Evolutionary conservation across 2,888 invertebrate species (phyloP).

Genomic region (Agelastica alni): DNA sequence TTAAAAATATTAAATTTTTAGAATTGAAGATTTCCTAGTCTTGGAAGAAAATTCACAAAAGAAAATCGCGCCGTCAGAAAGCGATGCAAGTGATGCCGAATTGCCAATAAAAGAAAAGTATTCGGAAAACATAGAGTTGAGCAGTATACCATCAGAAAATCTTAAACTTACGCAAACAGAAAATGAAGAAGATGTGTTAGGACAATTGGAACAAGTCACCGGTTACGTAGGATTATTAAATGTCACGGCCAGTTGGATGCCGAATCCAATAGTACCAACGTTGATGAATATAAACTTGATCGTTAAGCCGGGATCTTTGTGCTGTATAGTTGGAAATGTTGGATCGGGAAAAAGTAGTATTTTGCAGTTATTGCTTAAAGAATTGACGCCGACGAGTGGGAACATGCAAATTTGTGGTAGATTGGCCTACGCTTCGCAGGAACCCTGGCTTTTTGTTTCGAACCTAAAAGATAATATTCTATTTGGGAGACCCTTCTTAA

Average conservation of each 20-base stretch:
- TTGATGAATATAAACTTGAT: constrained; percentile 59
- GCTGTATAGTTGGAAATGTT: constrained; percentile 64
- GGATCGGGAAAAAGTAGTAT: constrained; percentile 74
- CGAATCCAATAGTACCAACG: constrained; percentile 49
- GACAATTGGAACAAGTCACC: no score
- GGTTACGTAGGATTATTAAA: constrained; percentile 35
- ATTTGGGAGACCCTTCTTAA: constrained; percentile 70
- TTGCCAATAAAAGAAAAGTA: no score
- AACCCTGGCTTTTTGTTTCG: constrained; percentile 78
- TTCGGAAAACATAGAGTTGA: not conserved
- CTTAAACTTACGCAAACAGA: no score
- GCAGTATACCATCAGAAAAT: not conserved
- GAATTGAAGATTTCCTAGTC: constrained; percentile 14
- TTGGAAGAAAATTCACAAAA: constrained; percentile 15
- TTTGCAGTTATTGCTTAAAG: constrained; percentile 72
- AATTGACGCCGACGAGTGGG: constrained; percentile 68
- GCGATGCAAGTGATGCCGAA: no score
- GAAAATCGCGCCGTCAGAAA: no score
- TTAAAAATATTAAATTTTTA: no score
- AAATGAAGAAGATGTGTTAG: no score
- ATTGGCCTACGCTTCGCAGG: constrained; percentile 75
- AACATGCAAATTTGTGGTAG: constrained; percentile 65
- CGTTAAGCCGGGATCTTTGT: constrained; percentile 56
- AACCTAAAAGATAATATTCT: constrained; percentile 79
- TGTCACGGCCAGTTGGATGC: constrained; percentile 45